phyloP scores from a whole-genome alignment of 2,888 invertebrate species.

The Trichopria drosophilae region DNA sequence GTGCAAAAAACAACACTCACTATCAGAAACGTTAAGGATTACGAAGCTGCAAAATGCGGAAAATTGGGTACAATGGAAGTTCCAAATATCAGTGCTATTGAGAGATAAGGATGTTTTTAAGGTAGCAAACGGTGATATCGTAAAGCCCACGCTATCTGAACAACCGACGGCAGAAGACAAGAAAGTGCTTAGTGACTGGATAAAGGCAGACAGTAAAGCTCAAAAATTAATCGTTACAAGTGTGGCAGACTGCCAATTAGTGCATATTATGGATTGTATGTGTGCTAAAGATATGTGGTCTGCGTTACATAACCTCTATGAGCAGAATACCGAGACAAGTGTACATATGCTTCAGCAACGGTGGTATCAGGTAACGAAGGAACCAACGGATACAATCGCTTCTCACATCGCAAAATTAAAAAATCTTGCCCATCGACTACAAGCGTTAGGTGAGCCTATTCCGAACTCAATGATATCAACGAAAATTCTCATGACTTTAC shows the following conservation, averaged over 20 bases:
- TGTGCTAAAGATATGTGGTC: constrained; percentile 42
- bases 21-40: not conserved
- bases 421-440: constrained; percentile 32
- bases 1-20: constrained; percentile 14
- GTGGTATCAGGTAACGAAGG: constrained; percentile 30
- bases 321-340: constrained; percentile 39
- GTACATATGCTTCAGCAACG: constrained; percentile 34
- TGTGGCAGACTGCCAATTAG: constrained; percentile 27
- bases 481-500: constrained; percentile 33
- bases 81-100: no score
- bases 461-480: constrained; percentile 32
- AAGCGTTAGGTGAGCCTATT: constrained; percentile 28
- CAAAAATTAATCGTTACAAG: constrained; percentile 38
- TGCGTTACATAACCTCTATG: constrained; percentile 38
- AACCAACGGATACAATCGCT: constrained; percentile 26
- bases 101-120: not conserved
- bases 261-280: constrained; percentile 41
- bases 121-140: constrained; percentile 3
- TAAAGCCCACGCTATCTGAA: no score
- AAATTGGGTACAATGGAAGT: constrained; percentile 22
- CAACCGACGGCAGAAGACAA: no score
- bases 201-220: constrained; percentile 32
- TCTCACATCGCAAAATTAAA: constrained; percentile 34
- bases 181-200: constrained; percentile 21
- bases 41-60: constrained; percentile 4